Percentiles rank a stretch among this genome's conserved stretches.
phyloP scores from a whole-genome alignment of 2,113 vertebrate species.

The Ictidomys tridecemlineatus region DNA sequence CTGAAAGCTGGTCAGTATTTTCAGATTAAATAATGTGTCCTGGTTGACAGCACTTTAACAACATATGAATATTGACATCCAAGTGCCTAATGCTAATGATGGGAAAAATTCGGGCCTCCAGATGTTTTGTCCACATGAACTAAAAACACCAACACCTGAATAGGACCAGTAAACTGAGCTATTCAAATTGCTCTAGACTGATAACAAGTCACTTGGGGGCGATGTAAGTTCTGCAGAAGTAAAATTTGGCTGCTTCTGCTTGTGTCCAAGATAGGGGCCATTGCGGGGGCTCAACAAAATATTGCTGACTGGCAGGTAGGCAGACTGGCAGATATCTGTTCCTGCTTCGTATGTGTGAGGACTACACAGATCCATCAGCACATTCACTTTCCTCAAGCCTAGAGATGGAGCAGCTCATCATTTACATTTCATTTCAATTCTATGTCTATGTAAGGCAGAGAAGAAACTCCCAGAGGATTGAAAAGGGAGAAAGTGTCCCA shows the following conservation, averaged over 20 bases:
- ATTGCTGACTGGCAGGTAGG: background rate
- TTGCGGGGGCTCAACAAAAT: background rate
- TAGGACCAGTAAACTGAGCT: background rate
- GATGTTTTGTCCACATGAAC: background rate
- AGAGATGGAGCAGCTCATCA: conserved; percentile 37
- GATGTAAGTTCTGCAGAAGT: conserved; percentile 65
- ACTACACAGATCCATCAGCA: conserved; percentile 31
- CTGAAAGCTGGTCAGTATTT: conserved; percentile 65
- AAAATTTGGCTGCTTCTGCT: conserved; percentile 25
- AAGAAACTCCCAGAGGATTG: conserved; percentile 60
- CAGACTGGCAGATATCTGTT: background rate
- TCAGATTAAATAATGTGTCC: conserved; percentile 54
- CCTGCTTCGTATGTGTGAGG: conserved; percentile 17
- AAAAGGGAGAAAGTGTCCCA: conserved; percentile 15
- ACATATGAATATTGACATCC: background rate
- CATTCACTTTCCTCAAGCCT: conserved; percentile 6
- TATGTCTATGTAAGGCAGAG: conserved; percentile 20
- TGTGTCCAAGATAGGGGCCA: background rate
- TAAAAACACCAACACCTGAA: background rate
- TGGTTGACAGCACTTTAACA: background rate
- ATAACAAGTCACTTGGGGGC: conserved; percentile 69
- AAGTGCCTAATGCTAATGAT: conserved; percentile 30
- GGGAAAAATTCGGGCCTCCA: background rate
- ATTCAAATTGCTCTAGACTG: conserved; percentile 16
- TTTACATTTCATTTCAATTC: conserved; percentile 69